Percentiles rank a stretch among this genome's conserved stretches.
These are phyloP conservation scores for Thamnophis elegans DNA, from an alignment of 2,797 vertebrate species.

Conservation along the genomic window DNA sequence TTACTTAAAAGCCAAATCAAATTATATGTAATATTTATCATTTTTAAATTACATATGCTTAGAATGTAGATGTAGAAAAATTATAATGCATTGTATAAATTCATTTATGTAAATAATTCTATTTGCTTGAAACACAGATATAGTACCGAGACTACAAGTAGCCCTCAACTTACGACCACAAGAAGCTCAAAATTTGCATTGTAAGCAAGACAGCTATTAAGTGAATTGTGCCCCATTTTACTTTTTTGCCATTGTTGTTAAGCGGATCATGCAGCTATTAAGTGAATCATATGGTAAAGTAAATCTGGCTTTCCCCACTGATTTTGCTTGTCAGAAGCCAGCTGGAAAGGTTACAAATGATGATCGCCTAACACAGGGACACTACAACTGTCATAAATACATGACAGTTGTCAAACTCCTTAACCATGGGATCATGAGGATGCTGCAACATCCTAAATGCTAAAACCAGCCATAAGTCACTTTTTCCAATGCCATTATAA, in stretches of 20 bases:
- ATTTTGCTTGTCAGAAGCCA: neutral
- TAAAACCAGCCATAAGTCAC: neutral
- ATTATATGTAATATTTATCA: neutral
- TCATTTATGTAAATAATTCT: neutral
- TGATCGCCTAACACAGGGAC: neutral
- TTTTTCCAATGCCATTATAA: neutral
- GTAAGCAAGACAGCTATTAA: neutral
- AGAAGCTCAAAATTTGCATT: neutral
- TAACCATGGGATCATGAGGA: neutral
- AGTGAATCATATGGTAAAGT: neutral
- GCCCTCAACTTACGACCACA: neutral
- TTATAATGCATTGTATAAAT: neutral
- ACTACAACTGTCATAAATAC: neutral
- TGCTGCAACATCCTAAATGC: neutral
- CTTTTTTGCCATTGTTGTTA: neutral
- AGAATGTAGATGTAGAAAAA: neutral
- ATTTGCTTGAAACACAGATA: neutral
- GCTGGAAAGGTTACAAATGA: neutral
- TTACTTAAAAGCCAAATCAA: neutral
- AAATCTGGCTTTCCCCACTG: neutral
- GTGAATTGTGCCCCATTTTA: neutral
- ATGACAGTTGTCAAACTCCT: neutral
- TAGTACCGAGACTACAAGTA: neutral
- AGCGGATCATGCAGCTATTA: neutral
- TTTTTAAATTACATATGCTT: neutral